Percentiles rank a stretch among this genome's conserved stretches.
Evolutionary conservation across 1,140 invertebrate genomes (phyloP).

Genomic region (Harpegnathos saltator): DNA sequence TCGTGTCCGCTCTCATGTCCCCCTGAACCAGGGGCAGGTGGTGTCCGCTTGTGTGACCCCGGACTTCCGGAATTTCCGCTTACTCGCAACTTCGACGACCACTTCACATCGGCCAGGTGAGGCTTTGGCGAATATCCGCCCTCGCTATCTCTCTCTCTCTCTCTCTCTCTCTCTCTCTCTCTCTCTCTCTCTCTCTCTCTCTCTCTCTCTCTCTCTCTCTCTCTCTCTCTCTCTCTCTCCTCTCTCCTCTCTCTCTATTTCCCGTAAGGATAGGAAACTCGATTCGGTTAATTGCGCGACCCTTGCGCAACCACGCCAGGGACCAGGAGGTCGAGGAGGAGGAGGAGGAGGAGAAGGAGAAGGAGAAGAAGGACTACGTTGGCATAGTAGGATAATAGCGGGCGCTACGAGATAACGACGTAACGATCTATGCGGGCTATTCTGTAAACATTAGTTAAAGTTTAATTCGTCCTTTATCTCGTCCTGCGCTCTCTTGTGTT

Average conservation of each 20-base stretch:
- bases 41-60: background rate
- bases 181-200: background rate
- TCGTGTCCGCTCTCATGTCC: background rate
- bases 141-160: background rate
- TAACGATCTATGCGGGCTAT: background rate
- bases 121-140: constrained; percentile 6
- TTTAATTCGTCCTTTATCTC: constrained; percentile 7
- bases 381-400: constrained; percentile 17
- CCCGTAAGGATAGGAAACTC: constrained; percentile 15
- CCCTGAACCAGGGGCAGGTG: background rate
- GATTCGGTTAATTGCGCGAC: constrained; percentile 44
- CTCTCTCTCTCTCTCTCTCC: no score
- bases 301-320: background rate
- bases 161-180: background rate
- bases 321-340: no score
- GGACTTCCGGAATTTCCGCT: constrained; percentile 10
- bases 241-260: no score
- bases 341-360: constrained; percentile 2
- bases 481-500: background rate
- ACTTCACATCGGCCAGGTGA: background rate
- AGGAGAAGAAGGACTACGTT: background rate
- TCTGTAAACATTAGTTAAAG: background rate
- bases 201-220: background rate
- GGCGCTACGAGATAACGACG: constrained; percentile 26
- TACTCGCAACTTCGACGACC: background rate